phyloP scores from a whole-genome alignment of 2,888 invertebrate species.

The Sthenelais limicola region DNA sequence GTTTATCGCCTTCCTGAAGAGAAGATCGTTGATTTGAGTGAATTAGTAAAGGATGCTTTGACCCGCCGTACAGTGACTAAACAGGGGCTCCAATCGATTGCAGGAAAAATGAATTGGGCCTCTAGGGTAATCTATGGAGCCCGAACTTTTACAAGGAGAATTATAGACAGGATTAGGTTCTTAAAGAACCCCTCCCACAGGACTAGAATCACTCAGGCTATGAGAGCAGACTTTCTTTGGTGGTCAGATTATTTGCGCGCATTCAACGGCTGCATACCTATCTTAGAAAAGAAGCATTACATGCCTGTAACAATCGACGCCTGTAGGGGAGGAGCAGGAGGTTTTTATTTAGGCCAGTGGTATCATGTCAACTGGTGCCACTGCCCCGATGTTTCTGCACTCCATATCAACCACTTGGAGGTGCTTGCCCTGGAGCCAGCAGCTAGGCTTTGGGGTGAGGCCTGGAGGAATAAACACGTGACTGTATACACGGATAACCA shows the following conservation, averaged over 20 bases:
- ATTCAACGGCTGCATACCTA: neutral
- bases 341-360: neutral
- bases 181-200: neutral
- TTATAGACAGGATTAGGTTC: constrained; percentile 2
- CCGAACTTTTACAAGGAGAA: neutral
- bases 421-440: neutral
- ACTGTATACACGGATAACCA: constrained; percentile 1
- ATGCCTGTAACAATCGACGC: neutral
- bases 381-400: neutral
- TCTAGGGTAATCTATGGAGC: neutral
- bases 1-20: neutral
- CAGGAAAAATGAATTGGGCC: neutral
- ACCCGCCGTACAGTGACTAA: neutral
- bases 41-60: neutral
- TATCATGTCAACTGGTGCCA: neutral
- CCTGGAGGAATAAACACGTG: neutral
- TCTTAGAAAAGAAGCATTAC: neutral
- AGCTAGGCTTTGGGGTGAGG: neutral
- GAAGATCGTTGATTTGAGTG: neutral
- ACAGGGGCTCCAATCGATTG: neutral
- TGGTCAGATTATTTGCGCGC: neutral
- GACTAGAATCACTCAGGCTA: neutral
- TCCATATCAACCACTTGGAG: constrained; percentile 14
- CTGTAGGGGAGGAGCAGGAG: neutral
- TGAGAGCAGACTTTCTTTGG: constrained; percentile 1